Percentiles rank a stretch among this genome's conserved stretches.
Evolutionary conservation across 2,888 invertebrate genomes (phyloP).

Genomic region (Vandiemenella viatica): DNA sequence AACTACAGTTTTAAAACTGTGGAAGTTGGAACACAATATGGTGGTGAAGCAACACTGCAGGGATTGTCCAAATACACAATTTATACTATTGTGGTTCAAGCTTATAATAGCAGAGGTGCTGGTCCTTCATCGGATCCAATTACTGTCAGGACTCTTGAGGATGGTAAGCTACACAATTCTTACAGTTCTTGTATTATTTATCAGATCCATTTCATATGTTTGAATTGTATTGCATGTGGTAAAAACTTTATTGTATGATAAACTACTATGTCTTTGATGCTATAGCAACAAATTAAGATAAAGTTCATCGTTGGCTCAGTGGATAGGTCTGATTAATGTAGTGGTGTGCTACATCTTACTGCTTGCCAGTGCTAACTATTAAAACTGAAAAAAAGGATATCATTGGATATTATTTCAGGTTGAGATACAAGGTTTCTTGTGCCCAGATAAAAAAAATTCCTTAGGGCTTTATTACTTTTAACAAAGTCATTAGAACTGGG

Average conservation of each 20-base stretch:
- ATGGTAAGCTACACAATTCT: slow-evolving; percentile 42
- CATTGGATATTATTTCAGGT: too few relatives aligned
- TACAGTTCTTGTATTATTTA: not conserved
- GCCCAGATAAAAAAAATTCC: too few relatives aligned
- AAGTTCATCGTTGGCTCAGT: too few relatives aligned
- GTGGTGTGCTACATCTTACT: too few relatives aligned
- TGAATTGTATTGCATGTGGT: not conserved
- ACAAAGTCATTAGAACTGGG: too few relatives aligned
- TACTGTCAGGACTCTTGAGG: slow-evolving; percentile 66
- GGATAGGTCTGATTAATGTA: too few relatives aligned
- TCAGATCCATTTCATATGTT: not conserved
- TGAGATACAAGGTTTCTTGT: too few relatives aligned
- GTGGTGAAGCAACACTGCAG: slow-evolving; percentile 48
- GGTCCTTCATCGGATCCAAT: slow-evolving; percentile 72
- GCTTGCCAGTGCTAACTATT: too few relatives aligned
- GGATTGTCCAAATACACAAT: slow-evolving; percentile 64
- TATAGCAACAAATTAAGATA: too few relatives aligned
- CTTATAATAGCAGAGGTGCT: slow-evolving; percentile 73
- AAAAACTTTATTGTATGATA: not conserved
- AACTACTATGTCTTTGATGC: too few relatives aligned
- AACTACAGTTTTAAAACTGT: slow-evolving; percentile 59
- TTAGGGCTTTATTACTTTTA: too few relatives aligned
- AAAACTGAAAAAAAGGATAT: too few relatives aligned
- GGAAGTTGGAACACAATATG: slow-evolving; percentile 49
- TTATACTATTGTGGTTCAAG: slow-evolving; percentile 71